A percentile compares a stretch with the other conserved stretches of the same genome.
These are phyloP conservation scores for Columba guinea DNA, from an alignment of 2,797 vertebrate species.

Conservation along the genomic window DNA sequence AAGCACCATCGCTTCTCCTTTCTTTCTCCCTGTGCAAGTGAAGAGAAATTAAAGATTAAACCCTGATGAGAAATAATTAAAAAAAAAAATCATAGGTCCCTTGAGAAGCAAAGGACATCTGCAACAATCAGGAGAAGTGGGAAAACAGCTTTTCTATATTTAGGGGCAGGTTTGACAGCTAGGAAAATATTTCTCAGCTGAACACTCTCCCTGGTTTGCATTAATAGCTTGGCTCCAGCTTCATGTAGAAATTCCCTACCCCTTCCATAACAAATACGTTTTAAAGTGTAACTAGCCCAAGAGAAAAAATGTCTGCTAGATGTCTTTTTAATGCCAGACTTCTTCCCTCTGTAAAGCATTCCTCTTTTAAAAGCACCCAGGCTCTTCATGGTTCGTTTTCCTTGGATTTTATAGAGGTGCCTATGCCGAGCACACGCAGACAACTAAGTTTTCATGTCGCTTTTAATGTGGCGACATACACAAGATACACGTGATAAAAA, in stretches of 20 bases:
- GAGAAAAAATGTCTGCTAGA: background rate
- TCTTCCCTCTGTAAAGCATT: background rate
- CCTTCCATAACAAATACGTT: background rate
- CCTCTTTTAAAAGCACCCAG: background rate
- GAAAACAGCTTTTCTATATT: background rate
- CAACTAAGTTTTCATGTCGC: background rate
- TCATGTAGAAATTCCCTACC: background rate
- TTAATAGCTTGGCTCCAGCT: constrained; percentile 4
- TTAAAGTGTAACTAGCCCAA: background rate
- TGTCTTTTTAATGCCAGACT: background rate
- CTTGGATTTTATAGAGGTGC: background rate
- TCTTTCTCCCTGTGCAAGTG: background rate
- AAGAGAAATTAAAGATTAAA: constrained; percentile 22
- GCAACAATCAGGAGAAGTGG: background rate
- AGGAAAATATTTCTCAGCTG: constrained; percentile 29
- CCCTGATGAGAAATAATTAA: background rate
- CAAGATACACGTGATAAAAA: background rate
- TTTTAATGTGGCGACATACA: background rate
- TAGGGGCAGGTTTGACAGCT: background rate
- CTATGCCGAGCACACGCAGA: accelerated
- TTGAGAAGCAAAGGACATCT: background rate
- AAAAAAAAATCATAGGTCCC: background rate
- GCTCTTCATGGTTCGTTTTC: background rate
- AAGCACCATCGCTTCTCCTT: background rate
- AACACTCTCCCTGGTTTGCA: background rate